Base-by-base conservation (phyloP, 1,140 invertebrate genomes). In the Pseudomyrmex dendroicus region DNA sequence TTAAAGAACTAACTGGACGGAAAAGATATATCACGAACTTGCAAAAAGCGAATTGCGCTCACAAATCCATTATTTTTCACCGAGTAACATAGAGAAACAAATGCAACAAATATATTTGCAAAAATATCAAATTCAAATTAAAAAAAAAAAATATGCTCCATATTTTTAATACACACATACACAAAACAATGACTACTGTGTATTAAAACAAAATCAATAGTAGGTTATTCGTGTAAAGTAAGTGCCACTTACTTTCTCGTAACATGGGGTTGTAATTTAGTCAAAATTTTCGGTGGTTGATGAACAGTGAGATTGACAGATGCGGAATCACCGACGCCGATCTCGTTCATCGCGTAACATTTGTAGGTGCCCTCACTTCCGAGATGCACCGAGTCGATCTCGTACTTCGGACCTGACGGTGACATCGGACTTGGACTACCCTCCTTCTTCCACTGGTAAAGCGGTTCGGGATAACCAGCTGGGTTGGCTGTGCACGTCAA, bases 311-410 rank as follows among this genome's bases (percentile, higher is more conserved):
- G 94, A 68, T 96, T 96, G 12, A 98, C 97, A 0, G 97, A 97
- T 0, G 97, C 97, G 61, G 97, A 95, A 86, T 97, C 97, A 0
- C 98, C 97, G 64, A 96, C 96, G 4, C 98, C 98, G 78, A 98
- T 95, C 91, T 98, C 97, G 90, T 99, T 99, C 17, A 96, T 96
- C 0, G 98, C 98, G 91, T 98, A 97, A 90, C 98, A 99, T 89
- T 97, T 97, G 92, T 99, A 99, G 20, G 96, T 96, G 2, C 98
- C 98, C 93, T 98, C 98, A 89, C 97, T 97, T 12, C 96, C 96
- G 20, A 98, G 94, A 89, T 98, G 96, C 0, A 97, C 97, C 25
- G 96, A 96, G 0, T 96, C 95, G 87, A 99, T 98, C 48, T 97
- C 97, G 90, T 98, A 98, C 84, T 97, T 97, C 0, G 96, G 95